phyloP scores from a whole-genome alignment of 2,888 invertebrate species.

The Hoplodrina blanda region DNA sequence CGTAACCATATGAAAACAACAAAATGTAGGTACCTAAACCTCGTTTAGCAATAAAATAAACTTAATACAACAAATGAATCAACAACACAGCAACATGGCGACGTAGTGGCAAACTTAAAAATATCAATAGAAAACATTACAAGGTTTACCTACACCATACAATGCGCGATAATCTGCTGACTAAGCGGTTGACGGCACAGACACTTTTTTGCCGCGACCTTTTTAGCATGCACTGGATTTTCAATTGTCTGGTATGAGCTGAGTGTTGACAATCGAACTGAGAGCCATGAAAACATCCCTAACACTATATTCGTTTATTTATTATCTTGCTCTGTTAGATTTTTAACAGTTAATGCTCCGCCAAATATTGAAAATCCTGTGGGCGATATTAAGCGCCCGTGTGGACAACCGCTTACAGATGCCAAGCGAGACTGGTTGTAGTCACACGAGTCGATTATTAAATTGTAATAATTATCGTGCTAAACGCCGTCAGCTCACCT shows the following conservation, averaged over 20 bases:
- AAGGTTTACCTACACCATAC: constrained; percentile 7
- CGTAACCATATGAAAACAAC: constrained; percentile 22
- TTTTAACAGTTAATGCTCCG: no score
- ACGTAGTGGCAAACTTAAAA: constrained; percentile 29
- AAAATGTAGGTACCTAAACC: constrained; percentile 48
- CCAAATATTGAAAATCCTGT: no score
- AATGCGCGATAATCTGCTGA: constrained; percentile 7
- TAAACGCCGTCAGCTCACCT: neutral
- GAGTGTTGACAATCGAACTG: no score
- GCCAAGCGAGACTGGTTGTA: no score
- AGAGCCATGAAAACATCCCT: no score
- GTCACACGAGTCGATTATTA: no score
- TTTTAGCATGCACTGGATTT: no score
- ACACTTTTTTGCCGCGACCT: neutral
- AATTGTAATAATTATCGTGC: neutral
- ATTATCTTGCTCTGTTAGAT: no score
- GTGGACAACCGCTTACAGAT: no score
- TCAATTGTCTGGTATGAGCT: no score
- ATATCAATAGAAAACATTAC: neutral
- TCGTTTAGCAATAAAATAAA: constrained; percentile 54
- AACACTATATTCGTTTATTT: no score
- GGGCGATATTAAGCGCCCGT: no score
- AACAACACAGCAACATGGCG: constrained; percentile 44
- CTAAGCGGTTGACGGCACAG: neutral
- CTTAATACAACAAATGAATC: constrained; percentile 57